A percentile compares a stretch with the other conserved stretches of the same genome.
Conservation (phyloP, 2,888 invertebrate species). For the Synergus japonicus region DNA sequence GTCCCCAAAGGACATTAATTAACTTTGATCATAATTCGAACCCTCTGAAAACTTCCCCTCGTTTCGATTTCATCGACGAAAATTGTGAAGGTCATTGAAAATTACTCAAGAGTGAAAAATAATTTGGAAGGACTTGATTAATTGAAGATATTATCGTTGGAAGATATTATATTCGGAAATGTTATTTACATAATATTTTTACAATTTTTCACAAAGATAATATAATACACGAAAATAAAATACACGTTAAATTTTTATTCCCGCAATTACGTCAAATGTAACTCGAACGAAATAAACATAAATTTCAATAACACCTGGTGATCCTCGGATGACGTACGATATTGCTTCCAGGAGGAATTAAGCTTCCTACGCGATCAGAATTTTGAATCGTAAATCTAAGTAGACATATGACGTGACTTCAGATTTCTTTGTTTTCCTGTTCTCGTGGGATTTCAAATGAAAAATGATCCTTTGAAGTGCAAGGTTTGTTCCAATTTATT, state of each 20-base stretch:
- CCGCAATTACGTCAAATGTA: not conserved
- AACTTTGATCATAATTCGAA: not conserved
- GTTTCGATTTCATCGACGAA: not conserved
- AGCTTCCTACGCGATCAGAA: constrained; percentile 56
- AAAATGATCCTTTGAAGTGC: not conserved
- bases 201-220: not conserved
- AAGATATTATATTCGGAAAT: too few species aligned
- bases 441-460: not conserved
- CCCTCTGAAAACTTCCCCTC: not conserved
- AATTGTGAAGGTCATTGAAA: not conserved
- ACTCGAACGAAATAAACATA: constrained; percentile 51
- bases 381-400: constrained; percentile 51
- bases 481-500: not conserved
- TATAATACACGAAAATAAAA: too few species aligned
- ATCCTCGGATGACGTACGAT: constrained; percentile 61
- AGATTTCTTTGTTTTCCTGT: not conserved
- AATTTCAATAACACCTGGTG: constrained; percentile 61
- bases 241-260: not conserved
- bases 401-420: not conserved
- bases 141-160: too few species aligned
- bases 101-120: not conserved
- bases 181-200: too few species aligned
- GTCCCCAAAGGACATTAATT: constrained; percentile 12
- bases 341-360: constrained; percentile 59
- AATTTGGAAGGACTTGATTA: not conserved